Base-by-base conservation (phyloP, 2,113 vertebrate species). In the Leucosticte australis region DNA sequence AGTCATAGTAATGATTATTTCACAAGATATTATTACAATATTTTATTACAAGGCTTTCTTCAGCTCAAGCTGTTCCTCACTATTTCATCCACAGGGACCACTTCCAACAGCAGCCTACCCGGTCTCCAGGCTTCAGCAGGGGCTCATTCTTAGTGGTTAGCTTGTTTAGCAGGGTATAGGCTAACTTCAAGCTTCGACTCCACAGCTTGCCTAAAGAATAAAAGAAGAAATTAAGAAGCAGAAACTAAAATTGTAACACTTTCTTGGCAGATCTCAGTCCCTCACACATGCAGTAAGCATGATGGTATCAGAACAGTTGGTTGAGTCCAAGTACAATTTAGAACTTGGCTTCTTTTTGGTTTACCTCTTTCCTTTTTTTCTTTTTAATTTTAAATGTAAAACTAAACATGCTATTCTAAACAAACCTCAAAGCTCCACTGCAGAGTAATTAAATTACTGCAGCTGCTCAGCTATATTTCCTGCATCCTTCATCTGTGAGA, bases 101-200 rank as follows among this genome's bases (percentile, higher is more conserved):
- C 30, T 62, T 60, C 37, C 26, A 80, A 82, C 6, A 57, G 87
- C 62, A 82, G 97, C 98, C 97, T 97, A 99, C 99, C 97, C 99
- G 96, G 98, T 99, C 99, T 97, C 99, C 99, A 68, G 99, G 98
- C 70, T 98, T 97, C 42, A 99, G 98, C 52, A 99, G 95, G 30
- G 99, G 99, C 83, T 99, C 99, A 63, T 98, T 99, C 96, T 99
- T 99, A 93, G 95, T 98, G 94, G 98, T 99, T 92, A 99, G 98
- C 94, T 99, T 99, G 97, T 99, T 99, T 23, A 99, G 98, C 24
- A 99, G 98, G 9, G 99, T 99, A 94, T 99, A 99, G 2, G 99
- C 99, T 91, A 99, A 97, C 94, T 99, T 99, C 97, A 99, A 98
- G 97, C 99, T 99, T 92, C 99, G 98, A 71, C 98, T 99, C 99